Percentiles rank a stretch among this genome's conserved stretches.
Evolutionary conservation across 1,140 invertebrate genomes (phyloP).

Genomic region (Drosophila ogumai): DNA sequence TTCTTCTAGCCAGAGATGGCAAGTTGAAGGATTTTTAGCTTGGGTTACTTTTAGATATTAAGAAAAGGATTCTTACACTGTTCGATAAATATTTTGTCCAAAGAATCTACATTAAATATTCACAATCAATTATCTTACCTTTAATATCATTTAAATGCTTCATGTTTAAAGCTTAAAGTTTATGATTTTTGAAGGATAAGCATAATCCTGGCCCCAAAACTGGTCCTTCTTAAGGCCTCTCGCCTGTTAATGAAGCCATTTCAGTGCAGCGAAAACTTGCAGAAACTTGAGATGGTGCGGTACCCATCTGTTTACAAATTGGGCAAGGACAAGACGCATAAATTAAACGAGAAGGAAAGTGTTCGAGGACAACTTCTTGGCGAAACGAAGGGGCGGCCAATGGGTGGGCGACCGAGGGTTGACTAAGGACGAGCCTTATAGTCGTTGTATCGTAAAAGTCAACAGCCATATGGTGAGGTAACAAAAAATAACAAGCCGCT

Average conservation of each 20-base stretch:
- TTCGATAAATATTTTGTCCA: neutral
- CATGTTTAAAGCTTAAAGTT: neutral
- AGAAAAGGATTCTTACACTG: neutral
- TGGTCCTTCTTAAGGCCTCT: constrained; percentile 6
- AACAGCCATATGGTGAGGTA: constrained; percentile 77
- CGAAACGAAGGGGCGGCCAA: constrained; percentile 7
- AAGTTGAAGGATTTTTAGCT: neutral
- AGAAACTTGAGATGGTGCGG: constrained; percentile 49
- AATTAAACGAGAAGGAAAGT: constrained; percentile 56
- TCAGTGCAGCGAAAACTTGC: constrained; percentile 47
- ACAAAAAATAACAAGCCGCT: constrained; percentile 77
- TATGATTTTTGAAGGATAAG: neutral
- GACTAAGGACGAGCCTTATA: constrained; percentile 13
- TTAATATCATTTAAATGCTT: neutral
- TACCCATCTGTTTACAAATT: constrained; percentile 43
- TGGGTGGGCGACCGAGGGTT: neutral
- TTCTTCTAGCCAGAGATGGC: neutral
- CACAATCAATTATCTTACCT: neutral
- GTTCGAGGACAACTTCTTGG: constrained; percentile 44
- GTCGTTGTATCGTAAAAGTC: constrained; percentile 68
- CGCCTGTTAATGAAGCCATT: constrained; percentile 68
- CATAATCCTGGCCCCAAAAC: constrained; percentile 2
- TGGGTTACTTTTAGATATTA: neutral
- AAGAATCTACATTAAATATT: no score
- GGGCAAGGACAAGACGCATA: constrained; percentile 57